Percentiles rank a stretch among this genome's conserved stretches.
Conservation (phyloP, 2,113 vertebrate genomes). For the Cisticola juncidis region DNA sequence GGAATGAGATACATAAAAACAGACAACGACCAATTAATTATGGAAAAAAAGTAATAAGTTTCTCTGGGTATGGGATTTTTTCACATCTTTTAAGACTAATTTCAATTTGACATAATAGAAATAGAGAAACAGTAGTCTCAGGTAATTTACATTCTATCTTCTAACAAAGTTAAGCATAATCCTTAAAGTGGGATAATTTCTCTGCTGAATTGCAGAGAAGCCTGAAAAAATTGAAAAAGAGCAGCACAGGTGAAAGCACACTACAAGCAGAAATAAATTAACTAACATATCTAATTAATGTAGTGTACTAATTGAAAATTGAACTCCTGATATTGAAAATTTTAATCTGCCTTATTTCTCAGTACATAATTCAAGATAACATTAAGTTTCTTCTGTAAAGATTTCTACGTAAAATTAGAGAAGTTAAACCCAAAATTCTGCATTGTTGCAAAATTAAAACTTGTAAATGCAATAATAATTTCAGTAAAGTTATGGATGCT, state of each 20-base stretch:
- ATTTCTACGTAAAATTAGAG: background rate
- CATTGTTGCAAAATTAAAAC: background rate
- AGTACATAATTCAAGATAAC: background rate
- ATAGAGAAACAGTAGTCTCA: background rate
- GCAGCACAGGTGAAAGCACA: constrained; percentile 15
- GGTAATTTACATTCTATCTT: constrained; percentile 19
- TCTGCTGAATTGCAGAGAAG: constrained; percentile 3
- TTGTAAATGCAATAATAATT: background rate
- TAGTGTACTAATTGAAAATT: constrained; percentile 50
- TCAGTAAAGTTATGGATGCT: background rate
- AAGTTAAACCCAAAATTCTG: background rate
- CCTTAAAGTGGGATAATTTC: background rate
- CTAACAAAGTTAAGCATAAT: constrained; percentile 24
- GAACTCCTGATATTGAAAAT: background rate
- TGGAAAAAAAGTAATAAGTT: background rate
- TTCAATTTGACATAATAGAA: background rate
- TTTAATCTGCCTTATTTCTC: constrained; percentile 2
- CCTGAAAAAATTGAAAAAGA: background rate
- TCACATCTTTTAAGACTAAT: constrained; percentile 22
- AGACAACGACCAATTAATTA: background rate
- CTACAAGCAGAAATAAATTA: constrained; percentile 41
- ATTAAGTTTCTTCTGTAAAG: background rate
- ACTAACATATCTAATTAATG: background rate
- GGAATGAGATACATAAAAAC: background rate
- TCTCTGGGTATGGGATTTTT: background rate